Base-by-base conservation (phyloP, 2,797 vertebrate genomes). In the Decapterus maruadsi region DNA sequence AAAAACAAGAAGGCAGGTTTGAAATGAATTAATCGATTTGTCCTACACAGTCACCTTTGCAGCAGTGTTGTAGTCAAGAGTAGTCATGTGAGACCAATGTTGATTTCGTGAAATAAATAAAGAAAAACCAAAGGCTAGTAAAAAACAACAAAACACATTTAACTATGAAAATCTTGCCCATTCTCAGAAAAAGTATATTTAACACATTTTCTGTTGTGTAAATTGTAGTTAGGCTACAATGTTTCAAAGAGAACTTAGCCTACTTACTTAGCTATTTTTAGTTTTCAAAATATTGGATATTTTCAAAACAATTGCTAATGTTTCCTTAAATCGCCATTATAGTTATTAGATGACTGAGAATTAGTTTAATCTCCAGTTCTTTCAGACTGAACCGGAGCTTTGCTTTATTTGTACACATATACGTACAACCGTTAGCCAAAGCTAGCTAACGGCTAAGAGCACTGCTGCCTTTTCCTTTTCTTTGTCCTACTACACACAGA, bases 51-150 rank as follows among this genome's bases (percentile, higher is more conserved):
- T 74, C 11, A 59, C 26, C 31, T 55, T 78, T 58, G 66, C 8
- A 85, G 75, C 82, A 89, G 75, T 82, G 89, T 87, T 83, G 75
- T 55, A 81, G 43, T 84, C 69, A 71, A 55, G 22, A 50, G 19
- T 19, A 57, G 26, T 26, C 26, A 26, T 13, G 17, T 8, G 12
- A 31, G 2, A n/a, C 0, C 29, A 53, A 67, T 54, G n/a, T 10
- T 2, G 31, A 9, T 65, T 48, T 55, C 53, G 0, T 3, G 34
- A 45, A 45, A 53, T 46, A 11, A 38, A 40, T 46, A 0, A 3
- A 31, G 20, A 1, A 53, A 66, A 72, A 20, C 11, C 7, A 65
- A 60, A 38, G 3, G 5, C 4, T 6, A 45, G 10, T 17, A 16
- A 45, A 34, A 48, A 45, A 56, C 22, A 65, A 43, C 4, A 13